Base-by-base conservation (phyloP, 53 echinoderm and acorn worm genomes). In the Henricia sp. region DNA sequence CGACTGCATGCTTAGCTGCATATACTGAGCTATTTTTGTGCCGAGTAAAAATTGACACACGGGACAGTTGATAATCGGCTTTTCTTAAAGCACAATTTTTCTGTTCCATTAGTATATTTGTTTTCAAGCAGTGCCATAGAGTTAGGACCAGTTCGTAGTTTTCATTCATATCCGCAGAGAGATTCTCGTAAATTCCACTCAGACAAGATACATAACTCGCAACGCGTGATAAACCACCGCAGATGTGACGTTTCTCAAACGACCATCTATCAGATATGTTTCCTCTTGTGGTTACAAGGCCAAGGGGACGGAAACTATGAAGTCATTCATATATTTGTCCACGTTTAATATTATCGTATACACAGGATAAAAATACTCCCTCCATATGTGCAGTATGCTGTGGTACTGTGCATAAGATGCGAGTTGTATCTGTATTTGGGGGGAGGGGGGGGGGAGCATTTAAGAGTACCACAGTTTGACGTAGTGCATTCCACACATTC, bases 401-500 rank as follows among this genome's bases (percentile, higher is more conserved):
- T 10, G 8, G 14, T 46, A 6, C 6, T 46, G 8, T 14, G 8
- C 8, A 10, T 8, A 10, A 10, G 8, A 46, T 46, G 8, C 8
- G 48, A 46, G 48, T 46, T 14, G 8, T 46, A 10, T 8, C 8
- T 46, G 48, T 8, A 10, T 8, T 46, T 10, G 48, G 48, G 48
- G 48, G 48, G 48, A 46, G 48, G 48, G 48, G 48, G 48, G 48
- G 16, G 48, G 16, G 48, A 48, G 48, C 9, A 16, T 11, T 9
- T 11, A 16, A 48, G 48, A 48, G 63, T 42, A 28, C 57, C n/a
- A 46, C 70, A 43, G 63, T 80, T 46, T 80, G 80, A 80, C 80
- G 80, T 80, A 80, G 80, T 28, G 3, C 80, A 80, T 80, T 21
- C 80, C 80, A 64, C 1, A 27, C 80, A 80, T 80, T 28, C 77